These are phyloP conservation scores for Agonopterix alstromeriana DNA, from an alignment of 2,888 invertebrate species.

Conservation along the genomic window DNA sequence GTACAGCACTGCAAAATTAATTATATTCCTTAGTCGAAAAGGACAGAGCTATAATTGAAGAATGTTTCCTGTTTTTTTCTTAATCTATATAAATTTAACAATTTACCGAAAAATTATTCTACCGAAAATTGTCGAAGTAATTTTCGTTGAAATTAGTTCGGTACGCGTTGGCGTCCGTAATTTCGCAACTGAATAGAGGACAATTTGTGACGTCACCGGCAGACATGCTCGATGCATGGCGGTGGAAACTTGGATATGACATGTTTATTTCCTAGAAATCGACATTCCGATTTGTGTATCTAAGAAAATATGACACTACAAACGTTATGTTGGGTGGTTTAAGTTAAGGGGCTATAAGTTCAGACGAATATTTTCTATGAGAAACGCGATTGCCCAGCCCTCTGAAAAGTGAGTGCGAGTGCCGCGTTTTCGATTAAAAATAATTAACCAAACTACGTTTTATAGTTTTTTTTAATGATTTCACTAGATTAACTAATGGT, in stretches of 20 bases:
- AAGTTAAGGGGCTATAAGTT: no score
- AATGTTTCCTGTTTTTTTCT: not conserved
- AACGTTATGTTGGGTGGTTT: not conserved
- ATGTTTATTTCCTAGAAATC: not conserved
- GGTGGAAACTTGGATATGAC: slow-evolving; percentile 8
- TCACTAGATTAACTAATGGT: no score
- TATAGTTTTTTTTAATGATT: no score
- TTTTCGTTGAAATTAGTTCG: slow-evolving; percentile 53
- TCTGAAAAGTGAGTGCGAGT: no score
- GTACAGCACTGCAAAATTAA: not conserved
- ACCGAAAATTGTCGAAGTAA: slow-evolving; percentile 15
- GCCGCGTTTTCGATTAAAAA: no score
- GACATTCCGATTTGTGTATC: not conserved
- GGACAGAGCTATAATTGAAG: not conserved
- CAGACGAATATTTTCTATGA: no score
- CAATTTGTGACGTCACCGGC: slow-evolving; percentile 69
- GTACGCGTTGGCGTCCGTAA: slow-evolving; percentile 43
- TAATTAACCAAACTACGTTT: no score
- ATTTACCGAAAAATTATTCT: not conserved
- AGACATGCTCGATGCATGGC: slow-evolving; percentile 26
- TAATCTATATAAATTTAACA: not conserved
- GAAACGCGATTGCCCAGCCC: no score
- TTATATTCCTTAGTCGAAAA: not conserved
- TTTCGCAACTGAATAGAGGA: slow-evolving; percentile 67
- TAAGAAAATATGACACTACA: not conserved